Percentiles rank a stretch among this genome's conserved stretches.
These are phyloP conservation scores for Arion vulgaris DNA, from an alignment of 1,140 invertebrate species.

Conservation along the genomic window DNA sequence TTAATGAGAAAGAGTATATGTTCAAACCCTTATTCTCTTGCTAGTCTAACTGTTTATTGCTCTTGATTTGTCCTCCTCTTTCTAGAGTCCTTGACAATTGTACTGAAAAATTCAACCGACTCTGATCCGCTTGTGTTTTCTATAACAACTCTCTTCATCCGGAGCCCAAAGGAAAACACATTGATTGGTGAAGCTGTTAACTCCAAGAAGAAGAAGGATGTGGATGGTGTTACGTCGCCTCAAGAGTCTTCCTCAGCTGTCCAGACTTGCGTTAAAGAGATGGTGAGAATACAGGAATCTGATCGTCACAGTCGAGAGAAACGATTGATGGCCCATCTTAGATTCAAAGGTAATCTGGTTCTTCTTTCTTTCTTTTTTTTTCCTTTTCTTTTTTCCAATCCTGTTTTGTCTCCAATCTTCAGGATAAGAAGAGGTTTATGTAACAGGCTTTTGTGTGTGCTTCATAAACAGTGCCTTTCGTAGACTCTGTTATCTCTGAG, in stretches of 20 bases:
- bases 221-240: neutral
- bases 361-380: no score
- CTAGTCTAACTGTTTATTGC: no score
- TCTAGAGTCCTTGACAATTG: slow-evolving; percentile 58
- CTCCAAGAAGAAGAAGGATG: neutral
- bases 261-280: slow-evolving; percentile 21
- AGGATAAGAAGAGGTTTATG: no score
- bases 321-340: slow-evolving; percentile 62
- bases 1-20: no score
- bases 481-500: no score
- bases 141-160: slow-evolving; percentile 55
- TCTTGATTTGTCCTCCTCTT: no score
- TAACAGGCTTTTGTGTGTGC: no score
- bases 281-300: slow-evolving; percentile 16
- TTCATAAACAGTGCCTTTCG: no score
- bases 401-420: no score
- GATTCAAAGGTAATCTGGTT: slow-evolving; percentile 63
- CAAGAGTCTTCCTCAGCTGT: neutral
- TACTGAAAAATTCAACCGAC: slow-evolving; percentile 53
- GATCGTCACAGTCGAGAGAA: slow-evolving; percentile 54
- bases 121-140: slow-evolving; percentile 41
- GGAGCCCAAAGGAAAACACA: no score
- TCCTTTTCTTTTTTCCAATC: no score
- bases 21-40: no score
- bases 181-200: neutral